Percentiles rank a stretch among this genome's conserved stretches.
Conservation (phyloP, 2,113 vertebrate genomes). For the Heteronetta atricapilla region DNA sequence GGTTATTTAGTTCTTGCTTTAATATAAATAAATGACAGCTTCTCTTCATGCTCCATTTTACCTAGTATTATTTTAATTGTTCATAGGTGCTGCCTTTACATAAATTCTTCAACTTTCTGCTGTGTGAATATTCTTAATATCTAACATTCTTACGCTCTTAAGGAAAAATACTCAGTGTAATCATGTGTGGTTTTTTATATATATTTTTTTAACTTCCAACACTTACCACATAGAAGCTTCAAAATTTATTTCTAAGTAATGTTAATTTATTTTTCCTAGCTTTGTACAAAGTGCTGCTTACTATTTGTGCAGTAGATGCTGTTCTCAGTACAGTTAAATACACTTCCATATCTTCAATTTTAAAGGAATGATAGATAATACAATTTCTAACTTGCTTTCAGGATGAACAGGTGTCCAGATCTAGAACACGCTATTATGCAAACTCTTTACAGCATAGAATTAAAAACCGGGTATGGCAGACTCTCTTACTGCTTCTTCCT, state of each 20-base stretch:
- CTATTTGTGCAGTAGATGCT: background rate
- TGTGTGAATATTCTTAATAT: background rate
- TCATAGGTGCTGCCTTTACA: background rate
- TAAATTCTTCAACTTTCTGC: background rate
- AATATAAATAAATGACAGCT: background rate
- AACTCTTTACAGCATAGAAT: constrained; percentile 94
- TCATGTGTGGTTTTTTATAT: background rate
- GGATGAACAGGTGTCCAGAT: constrained; percentile 85
- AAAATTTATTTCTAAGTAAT: background rate
- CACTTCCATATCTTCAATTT: background rate
- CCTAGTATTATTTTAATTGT: background rate
- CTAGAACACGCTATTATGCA: constrained; percentile 85
- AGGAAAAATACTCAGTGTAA: background rate
- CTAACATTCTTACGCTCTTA: background rate
- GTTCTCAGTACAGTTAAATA: background rate
- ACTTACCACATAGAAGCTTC: background rate
- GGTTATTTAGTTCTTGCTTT: background rate
- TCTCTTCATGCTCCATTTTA: background rate
- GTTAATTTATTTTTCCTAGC: background rate
- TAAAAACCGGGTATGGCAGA: constrained; percentile 93
- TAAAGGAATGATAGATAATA: background rate
- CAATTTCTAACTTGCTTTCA: constrained; percentile 35
- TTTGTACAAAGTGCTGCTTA: background rate
- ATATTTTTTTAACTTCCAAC: background rate
- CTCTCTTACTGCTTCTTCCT: constrained; percentile 86